Base-by-base conservation (phyloP, 2,888 invertebrate species). In the Drosophila prolongata region DNA sequence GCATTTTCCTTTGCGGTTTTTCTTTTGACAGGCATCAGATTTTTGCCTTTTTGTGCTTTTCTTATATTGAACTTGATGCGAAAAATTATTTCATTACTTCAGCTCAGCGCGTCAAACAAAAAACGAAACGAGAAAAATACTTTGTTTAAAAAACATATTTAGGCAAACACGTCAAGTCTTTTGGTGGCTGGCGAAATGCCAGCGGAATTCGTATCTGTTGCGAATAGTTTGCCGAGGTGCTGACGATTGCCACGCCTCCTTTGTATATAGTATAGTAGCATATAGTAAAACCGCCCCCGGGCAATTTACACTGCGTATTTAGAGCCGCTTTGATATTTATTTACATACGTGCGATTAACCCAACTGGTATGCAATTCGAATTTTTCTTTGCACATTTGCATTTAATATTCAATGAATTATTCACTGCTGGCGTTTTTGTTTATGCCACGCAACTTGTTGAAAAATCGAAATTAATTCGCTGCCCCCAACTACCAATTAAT, bases 151-250 rank as follows among this genome's bases (percentile, higher is more conserved):
- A 85, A 87, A 66, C 52, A 66, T 86, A 78, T 83, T 86, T 81
- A 58, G 30, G 78, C 86, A 75, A 74, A 79, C 83, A 87, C 86
- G 83, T 85, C 86, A 88, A 78, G 74, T 55, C 78, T 34, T 58
- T 46, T 16, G 46, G 40, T 43, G 37, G 43, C 38, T 72, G 72
- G 73, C 73, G 13, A 9, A 16, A 9, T 6, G 87, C 83, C 83
- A 87, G 75, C 62, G 73, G 82, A 82, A 85, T 87, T 84, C 81
- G 85, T 85, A 79, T 83, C 79, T 85, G 79, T 74, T 87, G 79
- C 75, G 60, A 72, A 81, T 87, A 80, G 87, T 87, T 87, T 42
- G 46, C 42, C 50, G 53, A 52, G 24, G 16, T 54, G 40, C 56
- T 64, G 55, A 65, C 65, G 55, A 65, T 55, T 60, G 61, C 49